phyloP scores from a whole-genome alignment of 2,113 vertebrate genomes.

The Clinocottus analis region DNA sequence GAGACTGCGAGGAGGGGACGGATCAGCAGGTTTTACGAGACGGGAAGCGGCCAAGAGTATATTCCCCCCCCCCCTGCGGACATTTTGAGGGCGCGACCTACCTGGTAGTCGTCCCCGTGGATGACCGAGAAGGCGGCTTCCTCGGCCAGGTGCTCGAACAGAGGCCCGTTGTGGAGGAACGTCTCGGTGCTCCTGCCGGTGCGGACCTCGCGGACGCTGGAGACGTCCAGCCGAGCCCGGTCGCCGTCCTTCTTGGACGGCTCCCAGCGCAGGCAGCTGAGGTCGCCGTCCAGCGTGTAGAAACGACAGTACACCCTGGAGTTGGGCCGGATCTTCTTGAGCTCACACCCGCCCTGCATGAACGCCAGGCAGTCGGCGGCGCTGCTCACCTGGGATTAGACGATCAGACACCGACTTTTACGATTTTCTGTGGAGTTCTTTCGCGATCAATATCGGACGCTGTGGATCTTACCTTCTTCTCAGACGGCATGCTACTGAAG shows the following conservation, averaged over 20 bases:
- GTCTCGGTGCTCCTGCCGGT: constrained; percentile 98
- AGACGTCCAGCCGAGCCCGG: constrained; percentile 93
- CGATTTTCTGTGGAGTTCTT: not conserved
- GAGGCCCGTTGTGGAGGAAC: constrained; percentile 93
- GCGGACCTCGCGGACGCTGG: constrained; percentile 92
- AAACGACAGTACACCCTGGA: constrained; percentile 96
- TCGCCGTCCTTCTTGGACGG: constrained; percentile 97
- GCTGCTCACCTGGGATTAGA: constrained; percentile 87
- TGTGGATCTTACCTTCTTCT: constrained; percentile 89
- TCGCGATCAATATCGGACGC: too few species aligned
- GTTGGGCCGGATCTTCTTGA: constrained; percentile 97
- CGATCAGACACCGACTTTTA: not conserved
- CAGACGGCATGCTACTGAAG: constrained; percentile 98
- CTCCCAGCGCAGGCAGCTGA: constrained; percentile 96
- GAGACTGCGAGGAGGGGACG: constrained; percentile 79
- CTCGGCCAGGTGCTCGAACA: constrained; percentile 92
- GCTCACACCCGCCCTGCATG: constrained; percentile 97
- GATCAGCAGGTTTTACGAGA: not conserved
- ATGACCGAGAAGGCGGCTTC: constrained; percentile 95
- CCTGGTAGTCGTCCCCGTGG: constrained; percentile 93
- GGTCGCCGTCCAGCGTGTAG: constrained; percentile 93
- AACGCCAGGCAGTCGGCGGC: constrained; percentile 96
- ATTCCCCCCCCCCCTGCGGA: not conserved
- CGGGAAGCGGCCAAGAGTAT: too few species aligned
- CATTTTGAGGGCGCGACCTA: not conserved